Evolutionary conservation across 1,140 invertebrate species (phyloP).

Genomic region (Parapsyche elsis): DNA sequence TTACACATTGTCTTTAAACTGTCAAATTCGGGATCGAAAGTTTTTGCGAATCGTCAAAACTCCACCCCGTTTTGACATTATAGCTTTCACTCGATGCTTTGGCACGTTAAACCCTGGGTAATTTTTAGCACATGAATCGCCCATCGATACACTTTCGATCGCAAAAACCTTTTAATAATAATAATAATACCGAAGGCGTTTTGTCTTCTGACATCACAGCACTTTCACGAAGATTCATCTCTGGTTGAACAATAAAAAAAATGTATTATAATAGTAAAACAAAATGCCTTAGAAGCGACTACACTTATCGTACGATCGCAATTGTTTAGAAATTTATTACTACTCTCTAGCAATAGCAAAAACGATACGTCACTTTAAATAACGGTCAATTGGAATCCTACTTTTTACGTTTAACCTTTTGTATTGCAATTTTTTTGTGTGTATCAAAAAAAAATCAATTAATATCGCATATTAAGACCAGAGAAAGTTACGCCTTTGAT

Average conservation of each 20-base stretch:
- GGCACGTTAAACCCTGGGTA: too few relatives aligned
- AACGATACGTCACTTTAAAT: not conserved
- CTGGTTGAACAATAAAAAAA: not conserved
- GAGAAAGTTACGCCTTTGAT: too few relatives aligned
- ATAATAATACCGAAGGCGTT: not conserved
- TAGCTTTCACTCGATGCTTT: too few relatives aligned
- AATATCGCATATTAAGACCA: too few relatives aligned
- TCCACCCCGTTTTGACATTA: too few relatives aligned
- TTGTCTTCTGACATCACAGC: not conserved
- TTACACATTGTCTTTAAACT: too few relatives aligned
- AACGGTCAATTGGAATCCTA: not conserved
- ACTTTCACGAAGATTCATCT: not conserved
- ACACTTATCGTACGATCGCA: not conserved
- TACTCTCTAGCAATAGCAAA: not conserved
- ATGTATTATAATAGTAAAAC: not conserved
- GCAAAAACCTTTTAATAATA: constrained; percentile 1
- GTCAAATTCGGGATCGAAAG: too few relatives aligned
- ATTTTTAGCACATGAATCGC: not conserved
- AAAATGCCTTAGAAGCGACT: not conserved
- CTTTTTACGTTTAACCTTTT: too few relatives aligned
- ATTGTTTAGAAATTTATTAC: not conserved
- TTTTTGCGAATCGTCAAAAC: too few relatives aligned
- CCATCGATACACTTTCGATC: not conserved
- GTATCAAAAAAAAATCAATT: too few relatives aligned
- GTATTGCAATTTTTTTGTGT: too few relatives aligned